Evolutionary conservation across 2,113 vertebrate genomes (phyloP), one percentile per base, ranked within the genome.

Genomic region (Barnardius zonarius): DNA sequence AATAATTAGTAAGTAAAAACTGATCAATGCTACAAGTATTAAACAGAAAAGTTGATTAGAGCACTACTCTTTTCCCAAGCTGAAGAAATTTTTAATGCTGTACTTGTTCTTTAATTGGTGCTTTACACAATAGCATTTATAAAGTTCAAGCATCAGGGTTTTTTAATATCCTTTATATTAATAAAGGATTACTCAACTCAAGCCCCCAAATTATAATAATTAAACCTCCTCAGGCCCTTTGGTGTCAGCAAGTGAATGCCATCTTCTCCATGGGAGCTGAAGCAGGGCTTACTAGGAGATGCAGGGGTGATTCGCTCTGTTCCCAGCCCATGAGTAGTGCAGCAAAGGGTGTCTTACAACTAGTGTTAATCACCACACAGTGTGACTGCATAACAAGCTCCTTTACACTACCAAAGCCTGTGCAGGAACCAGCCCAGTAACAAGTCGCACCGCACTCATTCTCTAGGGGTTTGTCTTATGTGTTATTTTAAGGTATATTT

Each of bases 281-380:
- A 70, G 25, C 8, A 11, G 46, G 25, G 55, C 7, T 51, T 62
- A 11, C 17, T 22, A 44, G 49, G 30, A 73, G 23, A 28, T 4
- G 17, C 8, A 44, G 17, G 22, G 43, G 27, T 13, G 33, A 25
- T 63, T 63, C 2, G 0, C 14, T 43, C 14, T 10, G 4, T 13
- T 61, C 54, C 27, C 44, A 62, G 31, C 5, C 35, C 33, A 16
- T 2, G 7, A 30, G 11, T 1, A 33, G 23, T 3, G 2, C 17
- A 30, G 30, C 17, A 14, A 43, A 10, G 6, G 11, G 2, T 20
- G 6, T 22, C 17, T 30, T 24, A 23, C 11, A 16, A 19, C 31
- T 35, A 6, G 5, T 7, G 24, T 17, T 23, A 17, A 5, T 30
- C 18, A 6, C 33, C 57, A 35, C 33, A 59, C 33, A 59, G 13